A percentile compares a stretch with the other conserved stretches of the same genome.
Conservation (phyloP, 2,888 invertebrate species). For the Anaspis maculata region DNA sequence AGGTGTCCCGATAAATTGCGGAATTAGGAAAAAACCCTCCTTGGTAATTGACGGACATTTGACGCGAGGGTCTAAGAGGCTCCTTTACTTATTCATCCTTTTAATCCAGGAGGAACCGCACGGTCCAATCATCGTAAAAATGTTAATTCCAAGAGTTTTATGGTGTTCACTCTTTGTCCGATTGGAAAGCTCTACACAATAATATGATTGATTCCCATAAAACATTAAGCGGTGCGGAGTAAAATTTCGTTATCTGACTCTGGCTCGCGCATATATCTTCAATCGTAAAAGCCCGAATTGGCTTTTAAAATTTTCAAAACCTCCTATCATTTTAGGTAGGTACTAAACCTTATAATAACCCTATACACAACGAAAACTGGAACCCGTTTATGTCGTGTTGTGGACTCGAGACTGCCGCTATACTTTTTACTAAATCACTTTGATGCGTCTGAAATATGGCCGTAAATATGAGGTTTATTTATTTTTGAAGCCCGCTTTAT, state of each 20-base stretch:
- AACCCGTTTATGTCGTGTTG: conserved; percentile 7
- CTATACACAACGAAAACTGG: conserved; percentile 11
- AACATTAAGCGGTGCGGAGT: conserved; percentile 19
- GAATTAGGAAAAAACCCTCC: too few species aligned
- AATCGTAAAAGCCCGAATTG: conserved; percentile 26
- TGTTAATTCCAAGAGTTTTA: conserved; percentile 23
- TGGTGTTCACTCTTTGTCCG: conserved; percentile 14
- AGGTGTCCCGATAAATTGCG: too few species aligned
- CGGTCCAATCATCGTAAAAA: conserved; percentile 26
- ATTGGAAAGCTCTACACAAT: conserved; percentile 18
- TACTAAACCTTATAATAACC: conserved; percentile 23
- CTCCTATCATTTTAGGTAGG: conserved; percentile 12
- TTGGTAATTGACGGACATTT: too few species aligned
- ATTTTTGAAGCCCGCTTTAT: conserved; percentile 6
- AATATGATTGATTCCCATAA: conserved; percentile 25
- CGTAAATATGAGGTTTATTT: conserved; percentile 6
- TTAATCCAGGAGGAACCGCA: conserved; percentile 9
- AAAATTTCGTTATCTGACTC: conserved; percentile 25
- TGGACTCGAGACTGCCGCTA: conserved; percentile 2
- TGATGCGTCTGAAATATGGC: conserved; percentile 5
- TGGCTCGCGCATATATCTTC: conserved; percentile 13
- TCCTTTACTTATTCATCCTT: conserved; percentile 12
- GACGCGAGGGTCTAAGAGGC: too few species aligned
- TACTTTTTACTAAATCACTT: conserved; percentile 9
- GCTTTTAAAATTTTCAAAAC: conserved; percentile 27